Base-by-base conservation (phyloP, 2,113 vertebrate genomes). In the Cranoglanis bouderius region DNA sequence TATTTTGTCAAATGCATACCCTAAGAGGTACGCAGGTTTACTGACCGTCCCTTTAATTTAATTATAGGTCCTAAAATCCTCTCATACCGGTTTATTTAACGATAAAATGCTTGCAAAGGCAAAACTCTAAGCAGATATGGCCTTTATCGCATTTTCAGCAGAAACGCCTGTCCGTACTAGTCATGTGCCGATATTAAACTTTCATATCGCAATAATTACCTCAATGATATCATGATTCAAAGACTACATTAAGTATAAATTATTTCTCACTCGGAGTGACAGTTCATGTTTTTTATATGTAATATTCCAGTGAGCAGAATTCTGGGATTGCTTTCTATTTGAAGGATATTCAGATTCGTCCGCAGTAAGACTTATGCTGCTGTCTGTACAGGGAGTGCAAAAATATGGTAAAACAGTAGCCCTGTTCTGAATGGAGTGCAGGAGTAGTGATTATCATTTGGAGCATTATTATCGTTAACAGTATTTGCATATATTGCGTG, bases 251-350 rank as follows among this genome's bases (percentile, higher is more conserved):
- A 43, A 6, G 9, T 61, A 18, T 59, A 83, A 83, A 83, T 61
- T 40, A 83, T 83, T 83, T 61, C 81, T 83, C 21, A 43, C 4
- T 29, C 2, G 9, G 9, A 38, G 32, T 57, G 81, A 83, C 55
- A 83, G 12, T 59, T 61, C 81, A 83, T 83, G 81, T 83, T 83
- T 82, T 82, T 83, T 83, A 61, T 26, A 43, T 83, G 81, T 59
- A 83, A 83, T 83, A 8, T 43, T 61, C 35, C n/a, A 82, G n/a
- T 13, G 80, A 57, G 53, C 53, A 26, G 80, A 82, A 57, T 38
- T 38, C 32, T 14, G 35, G 81, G 55, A 59, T 61, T 14, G 80
- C 80, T 12, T 82, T 59, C 35, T 40, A 24, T 59, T 35, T 6
- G 19, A 26, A 26, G 51, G 74, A 77, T 24, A 5, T 29, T 77